Conservation (phyloP, 1,140 invertebrate species). For the Luehdorfia chinensis region DNA sequence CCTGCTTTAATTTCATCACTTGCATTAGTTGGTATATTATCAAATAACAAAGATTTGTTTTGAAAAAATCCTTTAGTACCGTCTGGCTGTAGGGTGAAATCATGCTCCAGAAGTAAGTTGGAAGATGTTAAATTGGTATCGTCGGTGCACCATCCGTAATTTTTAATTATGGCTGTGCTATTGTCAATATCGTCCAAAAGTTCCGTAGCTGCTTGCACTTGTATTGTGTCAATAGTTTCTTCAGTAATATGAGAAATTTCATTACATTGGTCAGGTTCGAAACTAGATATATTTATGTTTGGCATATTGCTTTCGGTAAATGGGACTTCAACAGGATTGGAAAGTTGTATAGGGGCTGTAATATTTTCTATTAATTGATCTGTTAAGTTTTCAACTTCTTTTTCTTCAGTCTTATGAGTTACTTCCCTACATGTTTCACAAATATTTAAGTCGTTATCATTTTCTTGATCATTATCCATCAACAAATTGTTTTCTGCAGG, state of each 20-base stretch:
- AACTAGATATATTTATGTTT: conserved; percentile 21
- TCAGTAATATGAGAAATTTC: conserved; percentile 50
- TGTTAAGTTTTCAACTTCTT: conserved; percentile 54
- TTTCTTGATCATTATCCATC: conserved; percentile 19
- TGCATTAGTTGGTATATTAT: conserved; percentile 49
- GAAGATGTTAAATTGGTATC: conserved; percentile 14
- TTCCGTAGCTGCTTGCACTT: conserved; percentile 42
- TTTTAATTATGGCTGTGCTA: conserved; percentile 21
- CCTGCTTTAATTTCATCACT: conserved; percentile 63
- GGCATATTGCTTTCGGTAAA: conserved; percentile 27
- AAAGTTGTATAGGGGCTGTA: conserved; percentile 60
- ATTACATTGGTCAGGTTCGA: conserved; percentile 34
- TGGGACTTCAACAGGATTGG: conserved; percentile 54
- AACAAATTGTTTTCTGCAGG: conserved; percentile 3
- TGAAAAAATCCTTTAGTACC: conserved; percentile 31
- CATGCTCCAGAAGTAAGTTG: conserved; percentile 21
- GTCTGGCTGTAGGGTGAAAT: conserved; percentile 32
- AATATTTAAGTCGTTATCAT: conserved; percentile 44
- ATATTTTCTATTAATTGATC: conserved; percentile 64
- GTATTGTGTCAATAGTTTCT: conserved; percentile 52
- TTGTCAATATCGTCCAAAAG: conserved; percentile 34
- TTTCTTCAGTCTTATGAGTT: conserved; percentile 46
- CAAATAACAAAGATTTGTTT: conserved; percentile 43
- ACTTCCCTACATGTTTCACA: conserved; percentile 62
- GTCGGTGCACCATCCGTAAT: conserved; percentile 43